Percentiles rank a stretch among this genome's conserved stretches.
Evolutionary conservation across 2,113 vertebrate genomes (phyloP).

Genomic region (Calyptommatus sinebrachiatus): DNA sequence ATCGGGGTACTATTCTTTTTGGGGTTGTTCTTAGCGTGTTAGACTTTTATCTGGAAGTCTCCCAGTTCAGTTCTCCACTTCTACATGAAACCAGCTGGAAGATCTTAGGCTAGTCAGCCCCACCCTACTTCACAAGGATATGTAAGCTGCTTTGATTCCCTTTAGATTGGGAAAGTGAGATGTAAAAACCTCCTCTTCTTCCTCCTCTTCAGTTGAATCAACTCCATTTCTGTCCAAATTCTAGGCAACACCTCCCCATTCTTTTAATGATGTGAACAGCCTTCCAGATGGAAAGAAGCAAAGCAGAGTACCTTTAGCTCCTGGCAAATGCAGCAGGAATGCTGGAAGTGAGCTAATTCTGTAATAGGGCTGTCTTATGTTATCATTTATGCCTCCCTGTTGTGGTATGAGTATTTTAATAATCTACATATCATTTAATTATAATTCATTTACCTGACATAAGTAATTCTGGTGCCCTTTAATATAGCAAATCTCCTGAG

Average conservation of each 20-base stretch:
- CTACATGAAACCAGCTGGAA: no score
- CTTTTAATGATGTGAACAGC: neutral
- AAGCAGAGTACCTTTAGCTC: neutral
- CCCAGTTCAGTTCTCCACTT: no score
- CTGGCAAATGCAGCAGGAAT: neutral
- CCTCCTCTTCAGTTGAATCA: neutral
- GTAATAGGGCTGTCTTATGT: slow-evolving; percentile 38
- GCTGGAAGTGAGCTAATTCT: slow-evolving; percentile 31
- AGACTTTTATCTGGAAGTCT: no score
- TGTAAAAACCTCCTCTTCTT: no score
- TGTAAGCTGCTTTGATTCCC: no score
- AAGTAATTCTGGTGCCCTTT: slow-evolving; percentile 60
- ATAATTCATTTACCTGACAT: slow-evolving; percentile 55
- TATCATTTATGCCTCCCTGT: slow-evolving; percentile 43
- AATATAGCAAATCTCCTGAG: slow-evolving; percentile 46
- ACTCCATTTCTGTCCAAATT: neutral
- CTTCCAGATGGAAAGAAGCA: neutral
- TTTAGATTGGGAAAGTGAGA: no score
- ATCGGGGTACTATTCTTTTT: no score
- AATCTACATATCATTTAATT: slow-evolving; percentile 58
- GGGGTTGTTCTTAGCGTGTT: no score
- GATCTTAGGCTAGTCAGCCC: no score
- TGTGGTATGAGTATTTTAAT: slow-evolving; percentile 41
- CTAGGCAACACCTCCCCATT: neutral
- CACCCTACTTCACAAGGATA: no score